Percentiles rank a stretch among this genome's conserved stretches.
Evolutionary conservation across 2,113 vertebrate genomes (phyloP).

Genomic region (Rhabdomys dilectus): DNA sequence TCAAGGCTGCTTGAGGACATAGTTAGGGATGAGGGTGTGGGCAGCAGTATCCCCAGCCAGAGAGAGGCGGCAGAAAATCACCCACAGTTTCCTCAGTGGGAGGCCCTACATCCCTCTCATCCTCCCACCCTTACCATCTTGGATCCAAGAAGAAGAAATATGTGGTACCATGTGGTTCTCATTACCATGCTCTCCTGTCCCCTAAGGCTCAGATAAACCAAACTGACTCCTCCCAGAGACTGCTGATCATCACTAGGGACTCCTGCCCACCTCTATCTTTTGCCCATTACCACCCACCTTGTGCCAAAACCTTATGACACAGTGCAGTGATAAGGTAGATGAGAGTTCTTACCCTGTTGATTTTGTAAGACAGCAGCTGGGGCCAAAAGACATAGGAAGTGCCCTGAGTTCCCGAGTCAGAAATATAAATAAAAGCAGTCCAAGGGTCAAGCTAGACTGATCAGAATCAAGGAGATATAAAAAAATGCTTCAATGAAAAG

Average conservation of each 20-base stretch:
- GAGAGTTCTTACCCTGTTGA: slow-evolving; percentile 39
- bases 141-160: slow-evolving; percentile 81
- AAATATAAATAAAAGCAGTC: slow-evolving; percentile 55
- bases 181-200: slow-evolving; percentile 81
- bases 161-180: slow-evolving; percentile 83
- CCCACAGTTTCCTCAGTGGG: slow-evolving; percentile 72
- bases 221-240: slow-evolving; percentile 76
- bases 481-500: slow-evolving; percentile 47
- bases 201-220: slow-evolving; percentile 82
- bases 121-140: slow-evolving; percentile 82
- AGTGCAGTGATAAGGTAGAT: slow-evolving; percentile 59
- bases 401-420: slow-evolving; percentile 58
- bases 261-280: slow-evolving; percentile 74
- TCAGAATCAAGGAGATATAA: slow-evolving; percentile 49
- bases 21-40: slow-evolving; percentile 16
- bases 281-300: slow-evolving; percentile 77
- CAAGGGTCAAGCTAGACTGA: slow-evolving; percentile 53
- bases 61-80: slow-evolving; percentile 62
- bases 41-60: slow-evolving; percentile 30
- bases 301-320: slow-evolving; percentile 72
- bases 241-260: slow-evolving; percentile 74
- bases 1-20: slow-evolving; percentile 71
- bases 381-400: slow-evolving; percentile 66
- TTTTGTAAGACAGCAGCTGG: slow-evolving; percentile 63
- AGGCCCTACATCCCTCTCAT: slow-evolving; percentile 79